These are phyloP conservation scores for Benitochromis conjunctus DNA, from an alignment of 2,113 vertebrate genomes.

Conservation along the genomic window DNA sequence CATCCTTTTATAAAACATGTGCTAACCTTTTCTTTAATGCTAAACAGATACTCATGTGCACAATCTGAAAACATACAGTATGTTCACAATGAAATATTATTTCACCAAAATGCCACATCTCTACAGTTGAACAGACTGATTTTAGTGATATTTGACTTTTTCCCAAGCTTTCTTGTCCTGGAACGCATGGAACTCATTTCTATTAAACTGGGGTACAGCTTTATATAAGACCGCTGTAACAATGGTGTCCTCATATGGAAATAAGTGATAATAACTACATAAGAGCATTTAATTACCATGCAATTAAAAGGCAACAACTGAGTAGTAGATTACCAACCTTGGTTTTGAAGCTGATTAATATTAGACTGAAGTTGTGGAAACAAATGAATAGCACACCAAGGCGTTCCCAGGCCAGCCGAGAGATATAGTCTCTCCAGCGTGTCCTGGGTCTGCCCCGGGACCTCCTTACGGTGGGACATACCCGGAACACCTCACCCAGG, in stretches of 20 bases:
- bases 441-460: no score
- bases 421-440: no score
- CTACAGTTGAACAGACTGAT: neutral
- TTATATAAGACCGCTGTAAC: neutral
- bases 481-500: no score
- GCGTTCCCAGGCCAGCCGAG: no score
- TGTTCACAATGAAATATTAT: neutral
- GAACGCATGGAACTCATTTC: neutral
- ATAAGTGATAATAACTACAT: neutral
- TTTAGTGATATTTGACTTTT: neutral
- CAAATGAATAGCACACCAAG: no score
- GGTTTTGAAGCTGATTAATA: neutral
- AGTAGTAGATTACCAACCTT: neutral
- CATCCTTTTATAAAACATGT: neutral
- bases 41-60: neutral
- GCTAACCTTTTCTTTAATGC: neutral
- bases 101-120: neutral
- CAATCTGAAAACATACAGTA: neutral
- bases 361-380: no score
- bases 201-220: neutral
- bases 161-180: neutral
- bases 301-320: neutral
- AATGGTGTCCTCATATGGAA: neutral
- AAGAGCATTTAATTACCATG: neutral
- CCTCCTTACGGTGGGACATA: no score